Conservation (phyloP, 2,113 vertebrate genomes). For the Vulpes lagopus region DNA sequence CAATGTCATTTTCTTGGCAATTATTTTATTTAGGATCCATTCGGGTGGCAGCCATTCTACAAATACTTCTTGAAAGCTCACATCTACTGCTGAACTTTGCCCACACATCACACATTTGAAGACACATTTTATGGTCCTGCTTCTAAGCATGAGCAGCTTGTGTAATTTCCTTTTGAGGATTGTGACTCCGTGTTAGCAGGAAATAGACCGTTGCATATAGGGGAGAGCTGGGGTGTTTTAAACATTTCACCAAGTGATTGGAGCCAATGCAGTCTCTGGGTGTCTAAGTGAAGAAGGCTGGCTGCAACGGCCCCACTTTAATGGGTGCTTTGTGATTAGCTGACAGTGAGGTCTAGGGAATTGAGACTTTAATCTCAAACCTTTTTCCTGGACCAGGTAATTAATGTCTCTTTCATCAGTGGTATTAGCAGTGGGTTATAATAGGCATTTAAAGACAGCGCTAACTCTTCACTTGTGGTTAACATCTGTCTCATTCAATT, state of each 20-base stretch:
- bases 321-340: constrained; percentile 66
- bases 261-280: background rate
- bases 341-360: constrained; percentile 45
- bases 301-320: constrained; percentile 44
- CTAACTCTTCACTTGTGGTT: constrained; percentile 65
- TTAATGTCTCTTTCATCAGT: constrained; percentile 75
- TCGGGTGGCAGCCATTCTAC: constrained; percentile 9
- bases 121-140: constrained; percentile 9
- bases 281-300: constrained; percentile 50
- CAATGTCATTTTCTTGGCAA: constrained; percentile 15
- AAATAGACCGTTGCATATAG: background rate
- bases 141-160: constrained; percentile 48
- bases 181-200: background rate
- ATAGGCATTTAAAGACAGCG: constrained; percentile 49
- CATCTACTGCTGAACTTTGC: background rate
- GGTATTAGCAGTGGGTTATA: constrained; percentile 60
- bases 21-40: constrained; percentile 32
- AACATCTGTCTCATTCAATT: constrained; percentile 57
- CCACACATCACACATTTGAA: constrained; percentile 23
- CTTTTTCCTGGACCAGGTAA: constrained; percentile 65
- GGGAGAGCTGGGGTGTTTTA: background rate
- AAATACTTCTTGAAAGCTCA: constrained; percentile 44
- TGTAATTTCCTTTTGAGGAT: constrained; percentile 40
- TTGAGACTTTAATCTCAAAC: constrained; percentile 72
- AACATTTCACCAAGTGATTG: constrained; percentile 53